A percentile compares a stretch with the other conserved stretches of the same genome.
Evolutionary conservation across 2,797 vertebrate genomes (phyloP).

Genomic region (Melanotaenia boesemani): DNA sequence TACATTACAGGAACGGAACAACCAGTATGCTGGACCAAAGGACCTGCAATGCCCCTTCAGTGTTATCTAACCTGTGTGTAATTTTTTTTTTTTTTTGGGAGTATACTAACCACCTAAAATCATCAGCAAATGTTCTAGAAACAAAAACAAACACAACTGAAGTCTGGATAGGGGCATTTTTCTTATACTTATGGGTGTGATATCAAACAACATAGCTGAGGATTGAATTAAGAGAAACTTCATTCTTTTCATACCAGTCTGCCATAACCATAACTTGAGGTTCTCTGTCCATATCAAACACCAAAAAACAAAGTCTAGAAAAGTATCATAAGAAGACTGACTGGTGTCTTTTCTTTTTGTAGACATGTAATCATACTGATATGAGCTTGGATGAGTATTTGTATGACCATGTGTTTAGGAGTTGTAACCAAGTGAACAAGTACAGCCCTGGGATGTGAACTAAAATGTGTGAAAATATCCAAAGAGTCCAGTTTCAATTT

Average conservation of each 20-base stretch:
- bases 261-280: too few species aligned
- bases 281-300: background rate
- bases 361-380: background rate
- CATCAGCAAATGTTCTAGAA: background rate
- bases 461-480: background rate
- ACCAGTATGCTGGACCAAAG: background rate
- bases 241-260: too few species aligned
- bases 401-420: background rate
- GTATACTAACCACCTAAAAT: slow-evolving; percentile 4
- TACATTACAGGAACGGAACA: background rate
- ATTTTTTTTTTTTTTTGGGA: background rate
- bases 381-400: background rate
- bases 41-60: background rate
- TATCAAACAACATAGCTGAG: background rate
- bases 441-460: background rate
- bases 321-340: background rate
- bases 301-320: background rate
- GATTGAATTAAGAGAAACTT: background rate
- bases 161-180: background rate
- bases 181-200: background rate
- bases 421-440: background rate
- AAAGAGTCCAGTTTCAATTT: slow-evolving; percentile 3
- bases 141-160: background rate
- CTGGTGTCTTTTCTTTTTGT: background rate
- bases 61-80: background rate